Percentiles rank a stretch among this genome's conserved stretches.
These are phyloP conservation scores for Eupithecia insigniata DNA, from an alignment of 2,888 invertebrate species.

Conservation along the genomic window DNA sequence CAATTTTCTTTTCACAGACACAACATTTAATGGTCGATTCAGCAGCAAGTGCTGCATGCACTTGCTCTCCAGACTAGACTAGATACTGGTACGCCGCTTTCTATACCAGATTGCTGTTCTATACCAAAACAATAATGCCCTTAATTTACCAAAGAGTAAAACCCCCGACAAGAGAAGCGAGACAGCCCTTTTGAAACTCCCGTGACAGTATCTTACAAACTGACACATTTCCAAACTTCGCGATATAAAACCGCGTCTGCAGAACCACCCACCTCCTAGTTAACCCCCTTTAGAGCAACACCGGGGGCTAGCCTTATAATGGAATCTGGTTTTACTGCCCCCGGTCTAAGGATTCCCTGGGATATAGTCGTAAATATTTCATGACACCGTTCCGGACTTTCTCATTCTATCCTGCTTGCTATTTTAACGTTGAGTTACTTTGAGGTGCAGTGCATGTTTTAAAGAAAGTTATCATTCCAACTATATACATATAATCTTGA, in stretches of 20 bases:
- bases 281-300: conserved; percentile 62
- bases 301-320: conserved; percentile 64
- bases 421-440: conserved; percentile 41
- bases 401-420: conserved; percentile 48
- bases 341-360: conserved; percentile 52
- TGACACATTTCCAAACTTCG: conserved; percentile 45
- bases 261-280: conserved; percentile 39
- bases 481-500: background rate
- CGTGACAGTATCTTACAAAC: conserved; percentile 43
- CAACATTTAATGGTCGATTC: too few species aligned
- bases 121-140: background rate
- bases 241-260: conserved; percentile 41
- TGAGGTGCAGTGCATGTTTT: background rate
- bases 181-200: conserved; percentile 32
- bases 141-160: conserved; percentile 17
- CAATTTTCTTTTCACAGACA: too few species aligned
- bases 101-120: conserved; percentile 6
- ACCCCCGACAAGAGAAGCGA: conserved; percentile 14
- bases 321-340: conserved; percentile 65
- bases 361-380: conserved; percentile 63
- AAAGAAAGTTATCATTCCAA: background rate
- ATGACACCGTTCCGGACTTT: conserved; percentile 53
- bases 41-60: too few species aligned
- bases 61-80: too few species aligned
- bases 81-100: conserved; percentile 1